Percentiles rank a stretch among this genome's conserved stretches.
Evolutionary conservation across 2,888 invertebrate genomes (phyloP).

Genomic region (Chloroclystis v-ata): DNA sequence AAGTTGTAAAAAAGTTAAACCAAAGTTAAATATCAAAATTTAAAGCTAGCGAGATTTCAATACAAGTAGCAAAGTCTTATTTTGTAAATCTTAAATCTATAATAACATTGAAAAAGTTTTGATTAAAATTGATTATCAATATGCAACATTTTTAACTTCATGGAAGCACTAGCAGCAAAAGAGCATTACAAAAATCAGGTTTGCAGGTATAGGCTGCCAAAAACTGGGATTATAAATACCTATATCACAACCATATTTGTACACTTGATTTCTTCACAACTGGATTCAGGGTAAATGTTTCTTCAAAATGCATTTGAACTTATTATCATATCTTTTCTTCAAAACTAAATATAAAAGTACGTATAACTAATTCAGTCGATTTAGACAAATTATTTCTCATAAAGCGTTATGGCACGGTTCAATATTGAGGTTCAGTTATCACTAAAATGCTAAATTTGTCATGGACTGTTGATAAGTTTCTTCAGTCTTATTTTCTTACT

Average conservation of each 20-base stretch:
- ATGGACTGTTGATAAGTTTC: constrained; percentile 48
- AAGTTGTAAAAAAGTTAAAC: constrained; percentile 14
- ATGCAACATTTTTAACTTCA: constrained; percentile 24
- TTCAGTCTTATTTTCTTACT: constrained; percentile 55
- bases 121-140: constrained; percentile 6
- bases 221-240: constrained; percentile 25
- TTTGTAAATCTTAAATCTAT: constrained; percentile 18
- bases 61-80: constrained; percentile 26
- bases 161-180: constrained; percentile 26
- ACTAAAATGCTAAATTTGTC: constrained; percentile 47
- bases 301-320: constrained; percentile 24
- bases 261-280: constrained; percentile 26
- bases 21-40: constrained; percentile 38
- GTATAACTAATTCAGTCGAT: constrained; percentile 36
- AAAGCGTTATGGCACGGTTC: constrained; percentile 45
- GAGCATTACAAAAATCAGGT: constrained; percentile 20
- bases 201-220: constrained; percentile 19
- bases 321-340: constrained; percentile 15
- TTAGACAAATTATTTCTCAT: constrained; percentile 29
- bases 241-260: constrained; percentile 43
- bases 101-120: neutral
- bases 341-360: constrained; percentile 21
- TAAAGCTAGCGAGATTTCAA: constrained; percentile 61
- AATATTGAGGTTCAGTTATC: constrained; percentile 45
- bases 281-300: constrained; percentile 7